Evolutionary conservation across 2,113 vertebrate species (phyloP), one percentile per base, ranked within the genome.

Genomic region (Corythornis cristatus): DNA sequence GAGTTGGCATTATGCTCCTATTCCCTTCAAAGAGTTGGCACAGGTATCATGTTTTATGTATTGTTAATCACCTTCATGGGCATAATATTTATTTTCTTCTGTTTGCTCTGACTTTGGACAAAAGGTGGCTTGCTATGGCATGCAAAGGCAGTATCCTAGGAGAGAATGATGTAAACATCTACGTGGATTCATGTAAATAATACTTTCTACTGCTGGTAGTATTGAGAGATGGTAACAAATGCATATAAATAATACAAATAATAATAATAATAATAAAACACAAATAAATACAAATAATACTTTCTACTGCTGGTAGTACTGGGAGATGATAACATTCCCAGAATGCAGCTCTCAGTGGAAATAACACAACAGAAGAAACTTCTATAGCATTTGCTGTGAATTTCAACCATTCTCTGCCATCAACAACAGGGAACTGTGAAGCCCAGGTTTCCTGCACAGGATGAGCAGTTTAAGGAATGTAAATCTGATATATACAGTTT

Each of bases 81-180:
- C 20, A 67, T 65, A 80, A 19, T 83, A 57, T 81, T 86, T 94
- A 53, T 88, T 95, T 95, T 88, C 72, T 86, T 83, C 61, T 84
- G 48, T 85, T 95, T 61, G 42, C 48, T 83, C 75, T 89, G 50
- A 70, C 67, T 77, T 75, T 2, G 8, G 72, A 88, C 28, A 60
- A 86, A 93, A 88, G 29, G 48, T 72, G 40, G 3, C 22, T 87
- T 82, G 40, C 84, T 89, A 11, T 75, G 87, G 57, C 40, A 86
- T 58, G 61, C 57, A 90, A 70, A 80, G 74, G 74, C 62, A 45
- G 31, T 70, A 53, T 70, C 50, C 21, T 50, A 66, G 78, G 45
- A 93, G 6, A 65, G 25, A 82, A 76, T 62, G 46, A 50, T 85
- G 45, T 89, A 83, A 91, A 81, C 4, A 1, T 83, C 85, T 78